Base-by-base conservation (phyloP, 2,888 invertebrate genomes). In the Stictocephala bisonia region DNA sequence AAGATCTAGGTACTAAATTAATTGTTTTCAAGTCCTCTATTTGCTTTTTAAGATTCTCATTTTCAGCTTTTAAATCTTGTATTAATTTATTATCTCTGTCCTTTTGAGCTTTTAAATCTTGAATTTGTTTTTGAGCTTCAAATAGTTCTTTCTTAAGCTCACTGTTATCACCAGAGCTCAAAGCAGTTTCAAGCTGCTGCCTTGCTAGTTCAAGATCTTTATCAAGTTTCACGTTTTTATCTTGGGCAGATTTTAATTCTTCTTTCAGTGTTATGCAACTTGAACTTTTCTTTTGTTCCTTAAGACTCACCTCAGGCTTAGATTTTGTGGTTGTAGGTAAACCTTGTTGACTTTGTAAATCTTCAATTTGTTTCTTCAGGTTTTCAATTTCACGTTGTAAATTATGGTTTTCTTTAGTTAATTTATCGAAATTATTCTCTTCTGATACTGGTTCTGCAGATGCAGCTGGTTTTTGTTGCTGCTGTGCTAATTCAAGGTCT, bases 41-140 rank as follows among this genome's bases (percentile, higher is more conserved):
- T 44, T 44, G n/a, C 15, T 44, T 44, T 7, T 6, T 13, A 29
- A 56, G 31, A 9, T 56, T 29, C 31, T n/a, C n/a, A 31, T 20
- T 15, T 2, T 56, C 56, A 56, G 56, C 2, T 56, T 56, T 56
- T 18, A 56, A 56, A 7, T 56, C n/a, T n/a, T n/a, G 56, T 15
- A 11, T 29, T 4, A 29, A 18, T 3, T 56, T 31, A 18, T 56
- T 56, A 2, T 18, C 15, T 29, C 31, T 18, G 31, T 56, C 56
- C 22, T 50, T 50, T 53, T n/a, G n/a, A n/a, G n/a, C 6, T 26
- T 53, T 15, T 20, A 50, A 6, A 24, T 50, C 20, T 51, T 51
- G 24, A 7, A 3, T 26, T 51, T 56, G 27, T n/a, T n/a, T n/a
- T n/a, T n/a, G n/a, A n/a, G n/a, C n/a, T n/a, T n/a, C n/a, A n/a